Conservation (phyloP, 2,888 invertebrate species). For the Hyppa rectilinea region DNA sequence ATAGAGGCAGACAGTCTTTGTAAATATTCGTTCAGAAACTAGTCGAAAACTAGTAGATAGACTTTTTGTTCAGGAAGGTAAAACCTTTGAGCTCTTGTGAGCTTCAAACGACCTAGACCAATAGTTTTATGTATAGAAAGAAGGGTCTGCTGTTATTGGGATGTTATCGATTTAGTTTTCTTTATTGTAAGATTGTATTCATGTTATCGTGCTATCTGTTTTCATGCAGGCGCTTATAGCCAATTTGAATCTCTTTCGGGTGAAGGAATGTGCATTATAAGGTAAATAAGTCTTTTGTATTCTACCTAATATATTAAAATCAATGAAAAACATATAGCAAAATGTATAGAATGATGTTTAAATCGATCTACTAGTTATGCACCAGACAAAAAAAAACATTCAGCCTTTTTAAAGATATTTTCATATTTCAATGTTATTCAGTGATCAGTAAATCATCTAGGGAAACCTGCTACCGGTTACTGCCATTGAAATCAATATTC, state of each 20-base stretch:
- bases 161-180: background rate
- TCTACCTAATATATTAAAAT: background rate
- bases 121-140: background rate
- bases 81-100: conserved; percentile 25
- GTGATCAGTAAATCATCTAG: too few relatives aligned
- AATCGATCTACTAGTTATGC: too few relatives aligned
- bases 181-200: background rate
- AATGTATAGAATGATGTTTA: background rate
- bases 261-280: background rate
- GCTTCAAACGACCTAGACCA: background rate
- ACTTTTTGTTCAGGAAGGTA: conserved; percentile 7
- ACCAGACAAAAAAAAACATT: too few relatives aligned
- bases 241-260: background rate
- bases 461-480: background rate
- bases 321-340: background rate
- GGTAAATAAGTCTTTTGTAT: background rate
- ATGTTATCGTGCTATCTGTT: background rate
- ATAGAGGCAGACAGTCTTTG: conserved; percentile 9
- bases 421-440: background rate
- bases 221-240: conserved; percentile 11
- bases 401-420: background rate
- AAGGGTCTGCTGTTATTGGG: background rate
- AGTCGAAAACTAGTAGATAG: conserved; percentile 5
- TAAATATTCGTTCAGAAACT: conserved; percentile 16
- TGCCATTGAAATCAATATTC: conserved; percentile 31